Evolutionary conservation across 2,113 vertebrate genomes (phyloP).

Genomic region (Speoplatyrhinus poulsoni): DNA sequence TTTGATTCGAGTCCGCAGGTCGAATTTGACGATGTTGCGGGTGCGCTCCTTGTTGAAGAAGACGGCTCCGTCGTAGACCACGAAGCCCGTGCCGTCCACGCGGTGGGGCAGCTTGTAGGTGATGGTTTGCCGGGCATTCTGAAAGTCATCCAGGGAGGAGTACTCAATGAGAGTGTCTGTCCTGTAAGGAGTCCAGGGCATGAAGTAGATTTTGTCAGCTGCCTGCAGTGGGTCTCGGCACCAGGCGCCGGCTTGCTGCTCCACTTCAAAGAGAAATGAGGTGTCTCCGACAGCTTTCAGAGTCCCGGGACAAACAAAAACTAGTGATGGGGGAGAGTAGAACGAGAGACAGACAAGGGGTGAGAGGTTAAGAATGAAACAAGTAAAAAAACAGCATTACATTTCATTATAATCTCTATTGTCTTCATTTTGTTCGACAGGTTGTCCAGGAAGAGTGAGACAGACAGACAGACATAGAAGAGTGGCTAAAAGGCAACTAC

Average conservation of each 20-base stretch:
- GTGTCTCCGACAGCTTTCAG: slow-evolving; percentile 98
- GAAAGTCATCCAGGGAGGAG: slow-evolving; percentile 94
- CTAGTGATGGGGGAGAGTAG: slow-evolving; percentile 87
- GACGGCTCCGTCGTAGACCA: slow-evolving; percentile 96
- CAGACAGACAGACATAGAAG: slow-evolving; percentile 56
- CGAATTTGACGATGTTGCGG: slow-evolving; percentile 98
- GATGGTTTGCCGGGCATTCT: slow-evolving; percentile 90
- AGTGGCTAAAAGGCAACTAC: slow-evolving; percentile 69
- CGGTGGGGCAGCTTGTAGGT: slow-evolving; percentile 97
- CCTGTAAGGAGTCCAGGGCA: slow-evolving; percentile 99
- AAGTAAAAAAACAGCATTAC: slow-evolving; percentile 8
- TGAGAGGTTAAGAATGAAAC: slow-evolving; percentile 49
- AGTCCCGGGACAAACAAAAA: slow-evolving; percentile 99
- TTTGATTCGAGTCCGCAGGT: slow-evolving; percentile 98
- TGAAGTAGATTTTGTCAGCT: slow-evolving; percentile 99
- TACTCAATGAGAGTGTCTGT: slow-evolving; percentile 98
- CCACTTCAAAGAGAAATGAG: slow-evolving; percentile 95
- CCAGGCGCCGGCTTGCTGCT: slow-evolving; percentile 99
- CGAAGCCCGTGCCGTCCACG: slow-evolving; percentile 97
- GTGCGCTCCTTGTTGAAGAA: slow-evolving; percentile 99
- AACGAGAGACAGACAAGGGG: slow-evolving; percentile 77
- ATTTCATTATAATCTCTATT: slow-evolving; percentile 43
- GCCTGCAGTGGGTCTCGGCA: slow-evolving; percentile 99
- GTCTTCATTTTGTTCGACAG: slow-evolving; percentile 66
- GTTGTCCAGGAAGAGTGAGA: slow-evolving; percentile 68